Conservation (phyloP, 2,797 vertebrate species). For the Prionace glauca region DNA sequence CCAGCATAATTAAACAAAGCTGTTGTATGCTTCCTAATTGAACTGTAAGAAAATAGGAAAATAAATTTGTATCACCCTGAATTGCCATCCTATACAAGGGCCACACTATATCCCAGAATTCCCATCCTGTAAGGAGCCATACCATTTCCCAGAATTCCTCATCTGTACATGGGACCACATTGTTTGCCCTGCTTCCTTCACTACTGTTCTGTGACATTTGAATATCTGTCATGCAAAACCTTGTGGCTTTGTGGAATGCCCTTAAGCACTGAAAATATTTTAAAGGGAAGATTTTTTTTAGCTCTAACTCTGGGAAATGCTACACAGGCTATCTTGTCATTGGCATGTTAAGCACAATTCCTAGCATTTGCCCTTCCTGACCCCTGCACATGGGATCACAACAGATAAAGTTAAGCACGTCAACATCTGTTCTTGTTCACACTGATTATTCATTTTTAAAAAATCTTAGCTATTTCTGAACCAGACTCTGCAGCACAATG, state of each 20-base stretch:
- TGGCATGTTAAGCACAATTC: slow-evolving; percentile 57
- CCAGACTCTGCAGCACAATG: slow-evolving; percentile 65
- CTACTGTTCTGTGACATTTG: slow-evolving; percentile 16
- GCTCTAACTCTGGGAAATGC: slow-evolving; percentile 26
- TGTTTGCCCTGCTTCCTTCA: slow-evolving; percentile 15
- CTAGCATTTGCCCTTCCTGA: slow-evolving; percentile 55
- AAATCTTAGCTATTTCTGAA: slow-evolving; percentile 71
- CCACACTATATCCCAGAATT: background rate
- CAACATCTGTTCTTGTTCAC: slow-evolving; percentile 65
- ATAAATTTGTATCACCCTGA: background rate
- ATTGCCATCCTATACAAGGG: background rate
- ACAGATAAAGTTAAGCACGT: slow-evolving; percentile 62
- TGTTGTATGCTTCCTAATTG: background rate
- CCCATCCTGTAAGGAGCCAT: background rate
- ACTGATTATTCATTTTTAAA: slow-evolving; percentile 67
- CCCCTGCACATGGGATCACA: slow-evolving; percentile 53
- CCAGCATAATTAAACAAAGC: background rate
- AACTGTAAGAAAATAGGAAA: background rate
- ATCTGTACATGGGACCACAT: background rate
- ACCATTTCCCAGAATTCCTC: background rate
- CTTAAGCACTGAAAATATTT: slow-evolving; percentile 24
- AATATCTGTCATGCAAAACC: slow-evolving; percentile 32
- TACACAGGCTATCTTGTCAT: slow-evolving; percentile 44
- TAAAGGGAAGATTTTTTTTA: slow-evolving; percentile 17
- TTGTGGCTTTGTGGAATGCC: slow-evolving; percentile 25